These are phyloP conservation scores for Melanotaenia boesemani DNA, from an alignment of 2,797 vertebrate genomes.

Conservation along the genomic window DNA sequence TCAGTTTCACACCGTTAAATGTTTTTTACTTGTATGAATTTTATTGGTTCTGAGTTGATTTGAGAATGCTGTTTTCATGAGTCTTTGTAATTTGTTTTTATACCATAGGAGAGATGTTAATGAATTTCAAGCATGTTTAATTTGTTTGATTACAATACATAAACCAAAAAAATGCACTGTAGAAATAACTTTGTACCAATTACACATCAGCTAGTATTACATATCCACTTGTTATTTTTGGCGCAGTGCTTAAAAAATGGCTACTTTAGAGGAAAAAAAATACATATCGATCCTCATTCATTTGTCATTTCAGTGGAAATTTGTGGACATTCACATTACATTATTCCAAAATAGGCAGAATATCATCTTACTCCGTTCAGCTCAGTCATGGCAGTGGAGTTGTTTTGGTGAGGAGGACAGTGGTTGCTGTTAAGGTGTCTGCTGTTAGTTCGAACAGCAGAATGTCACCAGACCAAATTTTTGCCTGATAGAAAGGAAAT, in stretches of 20 bases:
- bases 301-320: constrained; percentile 40
- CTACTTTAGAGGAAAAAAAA: constrained; percentile 22
- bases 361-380: constrained; percentile 32
- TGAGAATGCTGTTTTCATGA: constrained; percentile 63
- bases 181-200: constrained; percentile 43
- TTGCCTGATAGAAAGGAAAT: constrained; percentile 44
- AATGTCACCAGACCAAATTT: constrained; percentile 41
- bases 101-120: constrained; percentile 43
- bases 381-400: constrained; percentile 37
- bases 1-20: constrained; percentile 53
- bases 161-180: constrained; percentile 37
- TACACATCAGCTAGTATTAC: constrained; percentile 33
- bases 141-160: constrained; percentile 32
- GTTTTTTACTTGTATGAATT: constrained; percentile 39
- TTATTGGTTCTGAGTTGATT: constrained; percentile 49
- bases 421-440: constrained; percentile 39
- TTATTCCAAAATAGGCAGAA: constrained; percentile 45
- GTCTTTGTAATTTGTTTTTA: constrained; percentile 62
- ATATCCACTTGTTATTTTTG: constrained; percentile 43
- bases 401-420: constrained; percentile 35
- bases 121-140: constrained; percentile 65
- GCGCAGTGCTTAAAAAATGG: constrained; percentile 33
- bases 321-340: constrained; percentile 60
- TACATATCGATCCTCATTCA: constrained; percentile 11
- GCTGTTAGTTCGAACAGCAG: constrained; percentile 47